Evolutionary conservation across 2,888 invertebrate genomes (phyloP).

Genomic region (Microdon myrmicae): DNA sequence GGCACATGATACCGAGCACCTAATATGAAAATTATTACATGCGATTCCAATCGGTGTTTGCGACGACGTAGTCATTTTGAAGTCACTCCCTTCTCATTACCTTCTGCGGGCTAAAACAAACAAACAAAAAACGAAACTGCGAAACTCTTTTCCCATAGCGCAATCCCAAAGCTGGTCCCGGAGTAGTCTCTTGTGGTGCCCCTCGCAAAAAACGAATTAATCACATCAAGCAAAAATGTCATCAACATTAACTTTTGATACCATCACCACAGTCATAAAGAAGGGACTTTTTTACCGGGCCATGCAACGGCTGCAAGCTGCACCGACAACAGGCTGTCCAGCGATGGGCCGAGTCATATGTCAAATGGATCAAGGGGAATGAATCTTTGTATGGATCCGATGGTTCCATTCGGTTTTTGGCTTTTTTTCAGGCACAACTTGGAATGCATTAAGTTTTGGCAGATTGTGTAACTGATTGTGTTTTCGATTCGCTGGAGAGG

Average conservation of each 20-base stretch:
- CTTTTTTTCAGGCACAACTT: constrained; percentile 30
- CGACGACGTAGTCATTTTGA: constrained; percentile 34
- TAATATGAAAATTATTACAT: constrained; percentile 42
- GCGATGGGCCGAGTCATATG: constrained; percentile 22
- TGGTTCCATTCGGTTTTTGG: constrained; percentile 23
- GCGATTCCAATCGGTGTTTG: constrained; percentile 40
- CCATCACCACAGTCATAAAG: constrained; percentile 51
- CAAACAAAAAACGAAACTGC: constrained; percentile 1
- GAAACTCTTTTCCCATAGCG: constrained; percentile 2
- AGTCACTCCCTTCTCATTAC: constrained; percentile 17
- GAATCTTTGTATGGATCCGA: constrained; percentile 39
- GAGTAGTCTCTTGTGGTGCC: constrained; percentile 23
- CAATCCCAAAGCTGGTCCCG: no score
- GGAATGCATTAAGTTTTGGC: constrained; percentile 50
- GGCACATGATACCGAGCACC: constrained; percentile 37
- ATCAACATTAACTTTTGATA: constrained; percentile 53
- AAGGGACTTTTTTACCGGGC: constrained; percentile 42
- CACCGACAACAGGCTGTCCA: constrained; percentile 8
- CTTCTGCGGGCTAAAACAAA: no score
- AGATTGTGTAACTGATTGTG: constrained; percentile 48
- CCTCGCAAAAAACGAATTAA: constrained; percentile 49
- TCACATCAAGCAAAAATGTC: constrained; percentile 53
- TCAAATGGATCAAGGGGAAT: constrained; percentile 14
- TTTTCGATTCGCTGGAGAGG: constrained; percentile 14
- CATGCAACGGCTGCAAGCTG: constrained; percentile 18